Evolutionary conservation across 2,113 vertebrate species (phyloP).

Genomic region (Peromyscus leucopus): DNA sequence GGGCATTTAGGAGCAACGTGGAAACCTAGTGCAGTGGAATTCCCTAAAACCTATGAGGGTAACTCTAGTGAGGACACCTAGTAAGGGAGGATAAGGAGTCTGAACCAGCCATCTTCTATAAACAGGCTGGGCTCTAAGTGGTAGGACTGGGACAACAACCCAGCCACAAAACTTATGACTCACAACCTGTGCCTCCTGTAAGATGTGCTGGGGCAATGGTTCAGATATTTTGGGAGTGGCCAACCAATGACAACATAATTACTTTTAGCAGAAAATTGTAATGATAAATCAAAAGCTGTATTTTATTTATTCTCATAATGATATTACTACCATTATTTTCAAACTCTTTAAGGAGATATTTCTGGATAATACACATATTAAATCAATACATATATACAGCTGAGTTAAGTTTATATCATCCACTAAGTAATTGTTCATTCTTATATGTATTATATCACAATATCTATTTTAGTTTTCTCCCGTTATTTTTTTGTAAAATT

Average conservation of each 20-base stretch:
- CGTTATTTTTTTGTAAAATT: background rate
- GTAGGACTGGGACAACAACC: background rate
- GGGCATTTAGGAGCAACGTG: background rate
- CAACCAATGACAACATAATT: background rate
- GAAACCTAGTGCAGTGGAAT: background rate
- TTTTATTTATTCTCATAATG: background rate
- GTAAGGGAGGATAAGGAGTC: background rate
- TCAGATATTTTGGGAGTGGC: background rate
- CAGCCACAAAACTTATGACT: background rate
- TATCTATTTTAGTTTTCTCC: background rate
- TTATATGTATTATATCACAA: background rate
- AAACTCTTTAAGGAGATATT: background rate
- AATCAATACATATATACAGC: background rate
- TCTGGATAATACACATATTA: background rate
- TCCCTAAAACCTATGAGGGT: background rate
- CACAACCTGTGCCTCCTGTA: background rate
- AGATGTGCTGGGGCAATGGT: background rate
- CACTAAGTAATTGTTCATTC: background rate
- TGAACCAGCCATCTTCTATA: background rate
- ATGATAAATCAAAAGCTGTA: conserved; percentile 1
- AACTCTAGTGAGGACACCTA: background rate
- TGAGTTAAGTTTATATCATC: background rate
- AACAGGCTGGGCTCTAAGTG: background rate
- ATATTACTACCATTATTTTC: background rate
- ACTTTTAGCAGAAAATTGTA: background rate